phyloP scores from a whole-genome alignment of 1,140 invertebrate genomes.

The Periplaneta americana region DNA sequence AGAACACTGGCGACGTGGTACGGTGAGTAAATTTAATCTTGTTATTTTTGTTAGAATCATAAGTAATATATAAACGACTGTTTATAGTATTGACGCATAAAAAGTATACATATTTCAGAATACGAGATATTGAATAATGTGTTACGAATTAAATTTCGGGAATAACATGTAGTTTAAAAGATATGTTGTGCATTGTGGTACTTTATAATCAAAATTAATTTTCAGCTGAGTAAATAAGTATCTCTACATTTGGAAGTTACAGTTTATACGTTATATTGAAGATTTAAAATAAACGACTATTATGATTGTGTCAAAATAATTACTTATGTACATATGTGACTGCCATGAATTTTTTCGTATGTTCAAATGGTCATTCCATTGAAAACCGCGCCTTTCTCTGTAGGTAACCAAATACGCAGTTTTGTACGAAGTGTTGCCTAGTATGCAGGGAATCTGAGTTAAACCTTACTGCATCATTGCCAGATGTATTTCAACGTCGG shows the following conservation, averaged over 20 bases:
- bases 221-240: neutral
- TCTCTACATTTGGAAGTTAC: neutral
- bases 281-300: neutral
- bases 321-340: neutral
- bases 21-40: neutral
- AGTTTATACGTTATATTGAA: neutral
- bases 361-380: neutral
- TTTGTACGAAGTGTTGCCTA: neutral
- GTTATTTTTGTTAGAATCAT: neutral
- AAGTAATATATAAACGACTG: neutral
- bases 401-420: neutral
- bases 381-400: neutral
- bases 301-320: too few relatives aligned
- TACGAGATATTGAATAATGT: neutral
- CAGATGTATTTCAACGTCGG: neutral
- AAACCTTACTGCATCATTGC: neutral
- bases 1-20: conserved; percentile 11
- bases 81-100: neutral
- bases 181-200: neutral
- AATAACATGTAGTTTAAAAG: neutral
- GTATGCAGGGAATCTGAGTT: neutral
- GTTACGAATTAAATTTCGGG: neutral
- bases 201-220: neutral
- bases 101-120: neutral
- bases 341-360: neutral